phyloP scores from a whole-genome alignment of 2,888 invertebrate species.

The Harmothoe impar region DNA sequence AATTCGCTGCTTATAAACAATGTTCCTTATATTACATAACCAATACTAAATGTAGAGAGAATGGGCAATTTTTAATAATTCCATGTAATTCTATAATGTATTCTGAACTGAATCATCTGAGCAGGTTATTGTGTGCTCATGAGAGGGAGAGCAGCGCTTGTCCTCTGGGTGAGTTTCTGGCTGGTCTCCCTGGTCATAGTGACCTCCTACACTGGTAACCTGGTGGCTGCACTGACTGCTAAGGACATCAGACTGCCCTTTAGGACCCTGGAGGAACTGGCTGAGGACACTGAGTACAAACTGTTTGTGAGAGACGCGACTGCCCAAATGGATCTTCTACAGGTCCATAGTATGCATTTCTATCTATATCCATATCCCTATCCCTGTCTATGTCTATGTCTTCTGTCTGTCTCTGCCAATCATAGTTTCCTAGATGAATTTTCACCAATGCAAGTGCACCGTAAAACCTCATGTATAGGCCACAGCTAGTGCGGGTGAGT shows the following conservation, averaged over 20 bases:
- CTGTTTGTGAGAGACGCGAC: not conserved
- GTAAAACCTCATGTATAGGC: no score
- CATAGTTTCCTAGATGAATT: no score
- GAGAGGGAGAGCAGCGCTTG: not conserved
- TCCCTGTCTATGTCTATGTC: no score
- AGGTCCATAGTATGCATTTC: not conserved
- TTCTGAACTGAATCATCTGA: not conserved
- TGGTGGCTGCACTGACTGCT: constrained; percentile 77
- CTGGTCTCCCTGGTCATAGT: constrained; percentile 75
- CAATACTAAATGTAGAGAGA: no score
- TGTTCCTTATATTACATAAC: no score
- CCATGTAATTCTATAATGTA: no score
- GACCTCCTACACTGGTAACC: constrained; percentile 77
- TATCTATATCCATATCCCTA: not conserved
- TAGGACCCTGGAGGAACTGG: constrained; percentile 70
- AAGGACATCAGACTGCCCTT: constrained; percentile 71
- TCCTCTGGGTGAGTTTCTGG: not conserved
- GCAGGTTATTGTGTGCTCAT: not conserved
- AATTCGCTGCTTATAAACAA: no score
- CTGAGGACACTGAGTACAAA: constrained; percentile 71
- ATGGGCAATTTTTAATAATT: no score
- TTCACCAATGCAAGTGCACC: no score
- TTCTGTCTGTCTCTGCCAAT: no score
- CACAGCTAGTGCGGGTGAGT: no score
- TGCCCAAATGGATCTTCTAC: not conserved